Evolutionary conservation across 1,140 invertebrate species (phyloP), one percentile per base, ranked within the genome.

Genomic region (Temnothorax longispinosus): DNA sequence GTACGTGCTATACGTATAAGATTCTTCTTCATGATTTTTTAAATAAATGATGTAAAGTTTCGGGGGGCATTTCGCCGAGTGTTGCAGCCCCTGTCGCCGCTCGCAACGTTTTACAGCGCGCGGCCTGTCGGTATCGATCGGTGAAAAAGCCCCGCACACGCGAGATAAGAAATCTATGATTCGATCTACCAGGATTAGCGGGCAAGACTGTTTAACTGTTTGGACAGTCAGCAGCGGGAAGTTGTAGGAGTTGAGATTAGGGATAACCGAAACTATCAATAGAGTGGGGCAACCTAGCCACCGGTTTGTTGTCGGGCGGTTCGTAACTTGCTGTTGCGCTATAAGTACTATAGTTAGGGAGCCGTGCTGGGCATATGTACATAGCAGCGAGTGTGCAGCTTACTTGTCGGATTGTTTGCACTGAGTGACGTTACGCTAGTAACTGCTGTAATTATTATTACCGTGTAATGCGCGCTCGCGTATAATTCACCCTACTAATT

Each of bases 221-320:
- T 84, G 80, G 80, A 84, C 80, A 84, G 69, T 82, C 80, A 41
- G 80, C 67, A 82, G 80, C 52, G 21, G 67, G 69, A 84, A 84
- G 80, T 84, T 84, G 69, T 21, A 50, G 71, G 54, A 84, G 80
- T 74, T 84, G 80, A 84, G 80, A 84, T 84, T 84, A 84, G 80
- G 80, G 80, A 84, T 84, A 84, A 84, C 80, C 69, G 80, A 84
- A 84, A 84, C 80, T 84, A 84, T 84, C 80, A 84, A 84, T 84
- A 84, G 80, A 84, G 80, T 74, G 69, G 69, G 54, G 80, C 67
- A 82, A 74, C 80, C 80, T 74, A 74, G 67, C 80, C 80, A 60
- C 80, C 8, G 69, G 80, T 74, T 84, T 84, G 80, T 84, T 84
- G 80, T 84, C 69, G 80, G 11, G 41, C 67, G 67, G 80, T 84